phyloP scores from a whole-genome alignment of 2,888 invertebrate genomes.

The Cremastobaeus sp. region DNA sequence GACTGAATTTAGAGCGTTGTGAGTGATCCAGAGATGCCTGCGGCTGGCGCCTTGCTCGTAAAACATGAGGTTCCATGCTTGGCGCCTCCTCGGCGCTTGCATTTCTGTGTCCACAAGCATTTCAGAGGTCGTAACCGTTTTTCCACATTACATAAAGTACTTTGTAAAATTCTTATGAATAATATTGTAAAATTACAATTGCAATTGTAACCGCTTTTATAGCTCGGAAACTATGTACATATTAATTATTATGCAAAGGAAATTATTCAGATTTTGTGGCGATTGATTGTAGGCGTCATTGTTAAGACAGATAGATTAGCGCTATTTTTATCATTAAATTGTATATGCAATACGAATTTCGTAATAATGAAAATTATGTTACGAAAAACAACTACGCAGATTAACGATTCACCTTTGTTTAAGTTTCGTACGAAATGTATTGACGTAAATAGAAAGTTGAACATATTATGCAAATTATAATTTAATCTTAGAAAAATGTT shows the following conservation, averaged over 20 bases:
- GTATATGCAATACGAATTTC: conserved; percentile 41
- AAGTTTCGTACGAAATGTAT: too few relatives aligned
- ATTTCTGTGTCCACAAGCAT: conserved; percentile 32
- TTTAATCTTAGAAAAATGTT: too few relatives aligned
- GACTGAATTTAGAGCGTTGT: conserved; percentile 34
- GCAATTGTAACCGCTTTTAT: conserved; percentile 39
- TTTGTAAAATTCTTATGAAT: conserved; percentile 18
- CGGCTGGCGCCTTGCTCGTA: neutral
- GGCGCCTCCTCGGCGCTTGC: neutral
- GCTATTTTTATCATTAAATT: conserved; percentile 49
- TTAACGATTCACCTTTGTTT: neutral
- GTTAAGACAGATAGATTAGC: conserved; percentile 28
- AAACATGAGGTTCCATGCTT: neutral
- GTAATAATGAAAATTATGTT: conserved; percentile 21
- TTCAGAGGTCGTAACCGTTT: conserved; percentile 34
- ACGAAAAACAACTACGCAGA: conserved; percentile 11
- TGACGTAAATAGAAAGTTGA: too few relatives aligned
- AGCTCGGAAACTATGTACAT: conserved; percentile 45
- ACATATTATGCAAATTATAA: too few relatives aligned
- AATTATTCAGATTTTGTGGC: conserved; percentile 23
- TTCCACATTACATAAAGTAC: conserved; percentile 29
- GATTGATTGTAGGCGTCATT: conserved; percentile 37
- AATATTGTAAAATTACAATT: conserved; percentile 21
- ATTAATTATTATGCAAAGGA: neutral
- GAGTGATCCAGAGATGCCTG: conserved; percentile 1